Evolutionary conservation across 2,888 invertebrate species (phyloP).

Genomic region (Poecilus cupreus): DNA sequence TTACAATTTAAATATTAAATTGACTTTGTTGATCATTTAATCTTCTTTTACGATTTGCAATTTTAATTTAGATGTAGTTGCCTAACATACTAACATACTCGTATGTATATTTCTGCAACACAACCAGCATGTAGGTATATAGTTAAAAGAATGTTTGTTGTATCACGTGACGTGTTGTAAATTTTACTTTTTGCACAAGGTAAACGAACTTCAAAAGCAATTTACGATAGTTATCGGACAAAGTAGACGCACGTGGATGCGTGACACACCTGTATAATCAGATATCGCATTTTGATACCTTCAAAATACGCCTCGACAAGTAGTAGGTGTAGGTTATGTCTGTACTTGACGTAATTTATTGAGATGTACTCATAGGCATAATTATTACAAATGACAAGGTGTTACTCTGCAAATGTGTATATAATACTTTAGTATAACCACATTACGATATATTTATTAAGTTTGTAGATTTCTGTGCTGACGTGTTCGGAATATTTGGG

Average conservation of each 20-base stretch:
- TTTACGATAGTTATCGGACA: conserved; percentile 59
- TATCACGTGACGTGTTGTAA: conserved; percentile 55
- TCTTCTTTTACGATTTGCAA: too few species aligned
- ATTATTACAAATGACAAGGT: not conserved
- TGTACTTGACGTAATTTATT: not conserved
- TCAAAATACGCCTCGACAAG: conserved; percentile 15
- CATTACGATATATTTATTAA: conserved; percentile 4
- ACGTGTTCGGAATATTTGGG: conserved; percentile 26
- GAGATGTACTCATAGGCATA: not conserved
- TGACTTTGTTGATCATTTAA: too few species aligned
- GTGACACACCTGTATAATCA: conserved; percentile 58
- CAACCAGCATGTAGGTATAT: conserved; percentile 36
- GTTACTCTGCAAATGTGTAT: not conserved
- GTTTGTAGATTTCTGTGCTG: conserved; percentile 6
- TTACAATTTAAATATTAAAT: too few species aligned
- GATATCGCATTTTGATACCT: conserved; percentile 56
- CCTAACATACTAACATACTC: not conserved
- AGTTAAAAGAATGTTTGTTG: conserved; percentile 47
- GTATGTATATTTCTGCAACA: conserved; percentile 32
- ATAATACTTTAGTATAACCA: not conserved
- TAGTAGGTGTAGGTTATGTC: conserved; percentile 42
- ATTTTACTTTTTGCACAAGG: conserved; percentile 58
- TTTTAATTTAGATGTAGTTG: not conserved
- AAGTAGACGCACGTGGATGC: conserved; percentile 54
- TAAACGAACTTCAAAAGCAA: conserved; percentile 59